Base-by-base conservation (phyloP, 2,113 vertebrate genomes). In the Struthio camelus region DNA sequence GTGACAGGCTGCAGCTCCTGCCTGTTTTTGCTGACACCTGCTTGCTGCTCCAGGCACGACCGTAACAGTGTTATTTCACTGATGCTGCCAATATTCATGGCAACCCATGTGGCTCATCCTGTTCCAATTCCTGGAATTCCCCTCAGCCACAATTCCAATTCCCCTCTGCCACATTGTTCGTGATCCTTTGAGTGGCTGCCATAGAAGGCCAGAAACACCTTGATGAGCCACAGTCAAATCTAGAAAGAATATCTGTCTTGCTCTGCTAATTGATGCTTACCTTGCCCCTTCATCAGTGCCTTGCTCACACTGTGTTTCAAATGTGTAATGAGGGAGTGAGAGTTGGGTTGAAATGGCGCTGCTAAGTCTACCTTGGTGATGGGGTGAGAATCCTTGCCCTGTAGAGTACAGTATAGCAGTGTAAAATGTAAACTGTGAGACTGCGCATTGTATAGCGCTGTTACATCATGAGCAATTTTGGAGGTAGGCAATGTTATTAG, bases 351-450 rank as follows among this genome's bases (percentile, higher is more conserved):
- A 22, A 75, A 42, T 5, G 16, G 13, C 51, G 10, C 36, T 32
- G 34, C 36, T 24, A 58, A 20, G 23, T 53, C 48, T 51, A 2
- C 58, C 38, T 69, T 1, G 2, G 27, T 51, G 44, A 23, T 32
- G 19, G 1, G 4, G 15, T 36, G 54, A 18, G 30, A 85, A 34
- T 9, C 0, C 0, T 6, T 48, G 58, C 54, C 51, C 40, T 30
- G 59, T 51, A 53, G 27, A 51, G 13, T 62, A 44, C 32, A 51
- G 15, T 62, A 44, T 27, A 51, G n/a, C 30, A 30, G 7, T n/a
- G 8, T 18, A 38, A 73, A 91, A n/a, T 13, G 46, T 32, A 17
- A 32, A 58, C 10, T 58, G 28, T 32, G 30, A 58, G 32, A 58
- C 18, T 42, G 9, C 2, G 24, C n/a, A n/a, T n/a, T n/a, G n/a